Conservation (phyloP, 2,113 vertebrate species). For the Cepphus grylle region DNA sequence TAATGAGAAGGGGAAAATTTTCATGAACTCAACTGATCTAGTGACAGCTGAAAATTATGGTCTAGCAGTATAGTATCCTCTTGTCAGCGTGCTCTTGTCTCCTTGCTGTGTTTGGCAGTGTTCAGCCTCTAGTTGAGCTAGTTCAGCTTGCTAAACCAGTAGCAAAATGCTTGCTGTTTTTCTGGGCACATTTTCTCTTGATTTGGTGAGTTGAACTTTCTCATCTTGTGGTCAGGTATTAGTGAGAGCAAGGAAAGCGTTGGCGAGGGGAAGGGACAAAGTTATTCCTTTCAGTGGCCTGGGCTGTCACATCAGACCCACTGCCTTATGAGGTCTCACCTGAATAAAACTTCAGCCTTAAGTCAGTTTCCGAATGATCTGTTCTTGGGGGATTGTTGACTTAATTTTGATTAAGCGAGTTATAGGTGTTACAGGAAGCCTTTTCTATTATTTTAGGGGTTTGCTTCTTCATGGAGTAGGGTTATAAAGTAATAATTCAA, state of each 20-base stretch:
- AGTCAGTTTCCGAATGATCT: background rate
- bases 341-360: background rate
- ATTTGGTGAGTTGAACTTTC: background rate
- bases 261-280: background rate
- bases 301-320: background rate
- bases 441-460: background rate
- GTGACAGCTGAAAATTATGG: background rate
- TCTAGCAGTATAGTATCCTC: background rate
- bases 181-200: background rate
- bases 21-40: background rate
- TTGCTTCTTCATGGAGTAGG: background rate
- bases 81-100: background rate
- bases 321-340: background rate
- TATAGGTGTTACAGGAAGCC: background rate
- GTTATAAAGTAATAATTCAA: background rate
- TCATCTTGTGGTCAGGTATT: background rate
- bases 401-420: background rate
- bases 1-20: background rate
- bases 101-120: background rate
- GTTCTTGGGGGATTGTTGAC: background rate
- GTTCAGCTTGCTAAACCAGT: slow-evolving; percentile 4
- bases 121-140: background rate
- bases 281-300: background rate
- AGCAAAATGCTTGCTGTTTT: background rate
- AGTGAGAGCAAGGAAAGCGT: background rate